These are phyloP conservation scores for Nannoperca obscura DNA, from an alignment of 2,797 vertebrate species.

Conservation along the genomic window DNA sequence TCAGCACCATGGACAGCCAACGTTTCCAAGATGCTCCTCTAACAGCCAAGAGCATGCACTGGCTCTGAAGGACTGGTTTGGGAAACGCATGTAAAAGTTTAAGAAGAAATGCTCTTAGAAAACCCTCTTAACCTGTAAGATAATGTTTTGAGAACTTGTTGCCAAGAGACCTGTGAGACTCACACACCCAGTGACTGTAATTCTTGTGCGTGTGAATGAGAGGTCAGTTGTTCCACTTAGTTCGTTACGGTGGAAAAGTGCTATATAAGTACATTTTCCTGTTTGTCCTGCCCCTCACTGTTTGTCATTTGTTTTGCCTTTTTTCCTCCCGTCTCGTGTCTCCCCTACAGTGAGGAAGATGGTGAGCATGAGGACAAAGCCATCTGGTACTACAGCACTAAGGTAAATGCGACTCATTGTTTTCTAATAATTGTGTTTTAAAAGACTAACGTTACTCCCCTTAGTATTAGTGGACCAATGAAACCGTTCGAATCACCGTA, in stretches of 20 bases:
- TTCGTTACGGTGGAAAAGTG: no score
- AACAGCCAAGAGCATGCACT: not conserved
- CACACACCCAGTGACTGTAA: not conserved
- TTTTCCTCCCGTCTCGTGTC: conserved; percentile 18
- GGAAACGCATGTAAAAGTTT: not conserved
- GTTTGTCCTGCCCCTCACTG: not conserved
- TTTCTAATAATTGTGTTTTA: conserved; percentile 2
- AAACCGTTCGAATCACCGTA: no score
- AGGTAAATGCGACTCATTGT: conserved; percentile 68
- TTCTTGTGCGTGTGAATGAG: not conserved
- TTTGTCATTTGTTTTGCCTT: conserved; percentile 6
- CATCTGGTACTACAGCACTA: conserved; percentile 98
- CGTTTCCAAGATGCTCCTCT: not conserved
- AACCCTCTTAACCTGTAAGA: not conserved
- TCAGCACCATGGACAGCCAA: conserved; percentile 13
- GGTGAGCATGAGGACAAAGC: conserved; percentile 94
- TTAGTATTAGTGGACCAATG: not conserved
- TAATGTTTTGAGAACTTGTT: not conserved
- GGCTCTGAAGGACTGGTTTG: not conserved
- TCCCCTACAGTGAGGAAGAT: conserved; percentile 91
- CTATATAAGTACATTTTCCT: no score
- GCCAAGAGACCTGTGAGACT: not conserved
- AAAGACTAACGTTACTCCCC: not conserved
- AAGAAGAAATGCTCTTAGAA: not conserved
- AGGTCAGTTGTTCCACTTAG: no score